phyloP scores from a whole-genome alignment of 2,797 vertebrate species.

The Gephyroberyx darwinii region DNA sequence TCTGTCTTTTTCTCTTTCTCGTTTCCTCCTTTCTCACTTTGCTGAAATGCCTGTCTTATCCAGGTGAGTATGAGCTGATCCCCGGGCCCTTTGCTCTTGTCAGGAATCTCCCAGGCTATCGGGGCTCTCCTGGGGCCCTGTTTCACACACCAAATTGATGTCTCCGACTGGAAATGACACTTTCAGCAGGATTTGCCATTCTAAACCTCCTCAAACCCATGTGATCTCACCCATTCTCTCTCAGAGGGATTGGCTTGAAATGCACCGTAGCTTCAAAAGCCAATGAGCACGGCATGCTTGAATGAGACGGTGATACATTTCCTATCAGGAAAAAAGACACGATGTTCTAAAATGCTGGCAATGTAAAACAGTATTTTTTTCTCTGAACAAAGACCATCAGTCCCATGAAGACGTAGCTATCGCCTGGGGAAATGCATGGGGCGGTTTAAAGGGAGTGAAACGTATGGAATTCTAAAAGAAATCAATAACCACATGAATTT shows the following conservation, averaged over 20 bases:
- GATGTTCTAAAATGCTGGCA: constrained; percentile 74
- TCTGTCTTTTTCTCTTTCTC: constrained; percentile 42
- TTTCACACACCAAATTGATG: constrained; percentile 84
- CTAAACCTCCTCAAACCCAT: constrained; percentile 85
- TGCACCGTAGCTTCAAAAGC: constrained; percentile 77
- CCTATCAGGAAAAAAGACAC: constrained; percentile 55
- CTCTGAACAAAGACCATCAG: constrained; percentile 71
- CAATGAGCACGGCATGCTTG: constrained; percentile 75
- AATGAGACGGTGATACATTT: constrained; percentile 74
- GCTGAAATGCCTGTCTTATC: constrained; percentile 75
- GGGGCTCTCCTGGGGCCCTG: constrained; percentile 77
- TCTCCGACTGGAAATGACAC: constrained; percentile 84
- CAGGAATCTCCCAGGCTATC: constrained; percentile 80
- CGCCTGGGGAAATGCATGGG: constrained; percentile 55
- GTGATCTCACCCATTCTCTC: constrained; percentile 81
- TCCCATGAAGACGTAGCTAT: constrained; percentile 55
- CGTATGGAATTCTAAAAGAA: constrained; percentile 42
- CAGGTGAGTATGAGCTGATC: constrained; percentile 78
- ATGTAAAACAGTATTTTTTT: constrained; percentile 70
- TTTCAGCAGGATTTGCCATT: constrained; percentile 87
- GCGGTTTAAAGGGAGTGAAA: constrained; percentile 56
- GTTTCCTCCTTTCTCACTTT: constrained; percentile 44
- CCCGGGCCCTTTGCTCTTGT: constrained; percentile 80
- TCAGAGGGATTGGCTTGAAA: constrained; percentile 82
- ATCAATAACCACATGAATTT: constrained; percentile 75